phyloP scores from a whole-genome alignment of 1,140 invertebrate genomes.

The Ips nitidus region DNA sequence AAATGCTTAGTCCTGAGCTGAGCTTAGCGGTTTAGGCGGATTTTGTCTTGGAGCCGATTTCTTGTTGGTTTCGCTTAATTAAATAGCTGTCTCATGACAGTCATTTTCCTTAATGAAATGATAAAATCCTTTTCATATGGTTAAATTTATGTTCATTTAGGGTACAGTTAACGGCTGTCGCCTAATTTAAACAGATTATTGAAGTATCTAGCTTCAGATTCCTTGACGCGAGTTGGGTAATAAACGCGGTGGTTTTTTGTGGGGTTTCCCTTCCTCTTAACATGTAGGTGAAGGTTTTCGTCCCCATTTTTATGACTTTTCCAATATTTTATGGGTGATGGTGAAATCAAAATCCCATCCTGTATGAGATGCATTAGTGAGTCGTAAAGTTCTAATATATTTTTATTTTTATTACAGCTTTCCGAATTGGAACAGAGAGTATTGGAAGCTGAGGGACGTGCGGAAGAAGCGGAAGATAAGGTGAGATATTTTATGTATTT shows the following conservation, averaged over 20 bases:
- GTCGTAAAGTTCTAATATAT: background rate
- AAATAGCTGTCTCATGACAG: background rate
- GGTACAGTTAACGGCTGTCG: too few species aligned
- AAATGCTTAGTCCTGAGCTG: background rate
- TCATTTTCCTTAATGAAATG: background rate
- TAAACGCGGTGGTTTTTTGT: too few species aligned
- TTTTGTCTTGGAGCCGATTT: background rate
- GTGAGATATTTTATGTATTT: slow-evolving; percentile 57
- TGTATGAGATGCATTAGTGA: background rate
- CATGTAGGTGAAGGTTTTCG: too few species aligned
- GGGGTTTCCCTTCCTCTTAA: too few species aligned
- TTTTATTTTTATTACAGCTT: slow-evolving; percentile 72
- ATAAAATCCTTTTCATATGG: background rate
- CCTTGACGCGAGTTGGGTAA: too few species aligned
- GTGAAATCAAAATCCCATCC: too few species aligned
- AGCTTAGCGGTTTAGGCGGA: background rate
- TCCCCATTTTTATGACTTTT: too few species aligned
- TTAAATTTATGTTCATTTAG: too few species aligned
- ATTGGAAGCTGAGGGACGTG: slow-evolving; percentile 84
- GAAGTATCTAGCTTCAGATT: too few species aligned
- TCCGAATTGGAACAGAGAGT: slow-evolving; percentile 88
- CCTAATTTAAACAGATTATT: too few species aligned
- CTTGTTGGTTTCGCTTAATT: background rate
- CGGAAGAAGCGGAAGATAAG: slow-evolving; percentile 90
- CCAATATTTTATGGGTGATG: too few species aligned